Evolutionary conservation across 2,888 invertebrate genomes (phyloP).

Genomic region (Eulithis testata): DNA sequence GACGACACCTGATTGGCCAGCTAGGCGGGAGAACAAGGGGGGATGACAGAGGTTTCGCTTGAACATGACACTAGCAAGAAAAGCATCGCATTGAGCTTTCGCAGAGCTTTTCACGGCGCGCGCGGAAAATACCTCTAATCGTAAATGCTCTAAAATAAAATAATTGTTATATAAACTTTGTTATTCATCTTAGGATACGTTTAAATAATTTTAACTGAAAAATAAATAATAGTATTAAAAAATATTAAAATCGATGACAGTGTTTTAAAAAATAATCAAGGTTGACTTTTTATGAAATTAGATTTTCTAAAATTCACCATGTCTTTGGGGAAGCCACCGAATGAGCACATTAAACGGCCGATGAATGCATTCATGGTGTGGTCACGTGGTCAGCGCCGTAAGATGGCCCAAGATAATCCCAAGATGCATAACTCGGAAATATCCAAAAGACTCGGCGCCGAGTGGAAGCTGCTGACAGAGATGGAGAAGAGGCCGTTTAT

Average conservation of each 20-base stretch:
- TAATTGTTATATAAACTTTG: conserved; percentile 34
- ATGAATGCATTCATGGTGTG: conserved; percentile 99
- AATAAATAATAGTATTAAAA: not conserved
- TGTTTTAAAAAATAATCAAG: conserved; percentile 28
- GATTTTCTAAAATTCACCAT: conserved; percentile 48
- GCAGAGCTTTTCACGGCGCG: conserved; percentile 78
- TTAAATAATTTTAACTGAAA: conserved; percentile 7
- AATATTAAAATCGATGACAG: conserved; percentile 27
- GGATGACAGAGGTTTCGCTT: conserved; percentile 63
- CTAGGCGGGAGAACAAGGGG: conserved; percentile 61
- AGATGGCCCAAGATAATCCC: conserved; percentile 97
- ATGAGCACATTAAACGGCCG: conserved; percentile 95
- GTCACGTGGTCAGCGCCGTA: conserved; percentile 94
- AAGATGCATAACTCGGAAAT: conserved; percentile 98
- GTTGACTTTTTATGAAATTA: conserved; percentile 24
- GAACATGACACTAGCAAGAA: conserved; percentile 79
- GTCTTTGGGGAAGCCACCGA: conserved; percentile 75
- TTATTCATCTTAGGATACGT: conserved; percentile 12
- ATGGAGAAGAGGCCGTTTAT: conserved; percentile 95
- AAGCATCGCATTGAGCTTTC: conserved; percentile 83
- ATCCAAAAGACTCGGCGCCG: conserved; percentile 93
- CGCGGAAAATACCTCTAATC: conserved; percentile 54
- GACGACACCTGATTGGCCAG: conserved; percentile 70
- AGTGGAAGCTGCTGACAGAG: conserved; percentile 95
- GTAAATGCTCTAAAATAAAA: conserved; percentile 31